Evolutionary conservation across 2,888 invertebrate genomes (phyloP).

Genomic region (Acanthosepion esculentum): DNA sequence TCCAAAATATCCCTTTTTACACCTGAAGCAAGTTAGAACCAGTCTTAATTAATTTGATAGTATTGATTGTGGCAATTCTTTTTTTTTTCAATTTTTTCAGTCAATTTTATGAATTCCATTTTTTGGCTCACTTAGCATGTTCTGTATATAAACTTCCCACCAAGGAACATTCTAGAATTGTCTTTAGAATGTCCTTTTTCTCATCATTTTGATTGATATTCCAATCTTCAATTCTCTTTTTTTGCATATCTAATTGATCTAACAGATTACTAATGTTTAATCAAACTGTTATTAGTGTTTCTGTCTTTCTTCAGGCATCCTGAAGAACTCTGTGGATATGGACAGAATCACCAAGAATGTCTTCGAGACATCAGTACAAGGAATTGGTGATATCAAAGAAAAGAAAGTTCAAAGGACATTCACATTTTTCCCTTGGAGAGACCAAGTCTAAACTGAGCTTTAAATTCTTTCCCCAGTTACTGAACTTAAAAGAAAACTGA

Average conservation of each 20-base stretch:
- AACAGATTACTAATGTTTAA: not conserved
- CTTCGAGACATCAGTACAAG: not conserved
- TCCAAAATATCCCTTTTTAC: no score
- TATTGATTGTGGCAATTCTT: not conserved
- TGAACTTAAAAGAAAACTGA: not conserved
- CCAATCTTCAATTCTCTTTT: not conserved
- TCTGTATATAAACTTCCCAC: not conserved
- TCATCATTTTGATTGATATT: not conserved
- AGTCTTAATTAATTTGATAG: not conserved
- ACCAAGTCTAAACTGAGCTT: not conserved
- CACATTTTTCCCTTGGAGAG: not conserved
- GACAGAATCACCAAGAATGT: not conserved
- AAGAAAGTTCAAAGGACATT: not conserved
- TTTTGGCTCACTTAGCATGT: not conserved
- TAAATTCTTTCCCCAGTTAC: not conserved
- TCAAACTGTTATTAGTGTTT: not conserved
- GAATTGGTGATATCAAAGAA: constrained; percentile 22
- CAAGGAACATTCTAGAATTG: not conserved
- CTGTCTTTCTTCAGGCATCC: not conserved
- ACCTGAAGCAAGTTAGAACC: no score
- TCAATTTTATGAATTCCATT: not conserved
- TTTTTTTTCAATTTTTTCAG: not conserved
- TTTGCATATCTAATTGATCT: not conserved
- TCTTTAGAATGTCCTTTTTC: not conserved
- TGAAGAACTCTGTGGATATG: not conserved